Conservation (phyloP, 2,888 invertebrate genomes). For the Chloromyia formosa region DNA sequence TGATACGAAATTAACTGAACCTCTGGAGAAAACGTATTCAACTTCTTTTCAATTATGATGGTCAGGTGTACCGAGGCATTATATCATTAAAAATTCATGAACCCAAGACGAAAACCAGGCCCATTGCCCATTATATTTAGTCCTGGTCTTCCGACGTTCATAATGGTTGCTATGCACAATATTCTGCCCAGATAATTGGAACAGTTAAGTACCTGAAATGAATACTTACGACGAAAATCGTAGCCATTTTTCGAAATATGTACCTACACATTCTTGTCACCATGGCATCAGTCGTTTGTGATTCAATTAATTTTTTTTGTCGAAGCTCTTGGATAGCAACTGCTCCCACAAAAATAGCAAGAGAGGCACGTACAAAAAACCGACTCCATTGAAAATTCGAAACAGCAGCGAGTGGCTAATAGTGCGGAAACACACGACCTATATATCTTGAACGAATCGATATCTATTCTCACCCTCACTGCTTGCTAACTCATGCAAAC, state of each 20-base stretch:
- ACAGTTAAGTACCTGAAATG: not conserved
- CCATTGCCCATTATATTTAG: too few relatives aligned
- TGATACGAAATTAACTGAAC: too few relatives aligned
- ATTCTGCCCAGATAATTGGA: not conserved
- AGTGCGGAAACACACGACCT: slow-evolving; percentile 34
- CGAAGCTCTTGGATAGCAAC: not conserved
- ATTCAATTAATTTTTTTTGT: too few relatives aligned
- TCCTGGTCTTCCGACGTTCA: not conserved
- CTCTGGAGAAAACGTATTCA: too few relatives aligned
- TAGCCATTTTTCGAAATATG: not conserved
- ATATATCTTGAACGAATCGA: slow-evolving; percentile 14
- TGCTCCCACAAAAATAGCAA: not conserved
- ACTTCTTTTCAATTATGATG: not conserved
- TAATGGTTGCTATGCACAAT: not conserved
- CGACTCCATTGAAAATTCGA: slow-evolving; percentile 10
- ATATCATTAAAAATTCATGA: slow-evolving; percentile 6
- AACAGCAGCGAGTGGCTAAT: slow-evolving; percentile 11
- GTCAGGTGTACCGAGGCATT: not conserved
- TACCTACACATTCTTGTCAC: not conserved
- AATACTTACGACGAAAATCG: too few relatives aligned
- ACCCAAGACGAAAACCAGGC: not conserved
- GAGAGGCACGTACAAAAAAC: not conserved
- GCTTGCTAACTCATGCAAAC: too few relatives aligned
- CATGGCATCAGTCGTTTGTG: not conserved
- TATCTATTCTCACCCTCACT: not conserved